These are phyloP conservation scores for Heteropelma amictum DNA, from an alignment of 2,888 invertebrate species.

Conservation along the genomic window DNA sequence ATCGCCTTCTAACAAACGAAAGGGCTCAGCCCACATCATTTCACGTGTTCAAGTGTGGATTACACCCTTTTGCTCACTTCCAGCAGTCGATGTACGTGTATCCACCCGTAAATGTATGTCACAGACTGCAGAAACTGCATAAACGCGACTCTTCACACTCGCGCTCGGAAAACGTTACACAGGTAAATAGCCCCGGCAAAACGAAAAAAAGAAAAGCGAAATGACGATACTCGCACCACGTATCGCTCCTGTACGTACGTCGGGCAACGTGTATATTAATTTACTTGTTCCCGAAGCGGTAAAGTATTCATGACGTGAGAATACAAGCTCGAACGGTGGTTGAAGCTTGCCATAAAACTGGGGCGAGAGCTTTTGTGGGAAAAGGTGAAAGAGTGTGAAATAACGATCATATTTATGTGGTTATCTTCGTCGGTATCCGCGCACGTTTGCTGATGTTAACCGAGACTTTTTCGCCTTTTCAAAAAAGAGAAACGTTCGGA, in stretches of 20 bases:
- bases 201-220: neutral
- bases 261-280: neutral
- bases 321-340: neutral
- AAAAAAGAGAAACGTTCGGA: no score
- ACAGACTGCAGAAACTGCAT: neutral
- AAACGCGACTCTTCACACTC: neutral
- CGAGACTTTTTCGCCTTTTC: no score
- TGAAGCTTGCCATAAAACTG: slow-evolving; percentile 6
- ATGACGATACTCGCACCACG: neutral
- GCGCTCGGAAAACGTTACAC: slow-evolving; percentile 12
- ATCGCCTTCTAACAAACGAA: neutral
- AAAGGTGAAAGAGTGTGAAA: slow-evolving; percentile 25
- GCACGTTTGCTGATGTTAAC: neutral
- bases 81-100: neutral
- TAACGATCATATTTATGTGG: slow-evolving; percentile 23
- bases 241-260: neutral
- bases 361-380: slow-evolving; percentile 15
- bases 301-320: slow-evolving; percentile 2
- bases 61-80: neutral
- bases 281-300: neutral
- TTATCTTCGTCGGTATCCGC: neutral
- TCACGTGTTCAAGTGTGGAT: neutral
- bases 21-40: neutral
- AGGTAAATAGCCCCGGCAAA: slow-evolving; percentile 5
- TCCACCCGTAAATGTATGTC: neutral